Evolutionary conservation across 2,113 vertebrate genomes (phyloP).

Genomic region (Cryptotis parvus): DNA sequence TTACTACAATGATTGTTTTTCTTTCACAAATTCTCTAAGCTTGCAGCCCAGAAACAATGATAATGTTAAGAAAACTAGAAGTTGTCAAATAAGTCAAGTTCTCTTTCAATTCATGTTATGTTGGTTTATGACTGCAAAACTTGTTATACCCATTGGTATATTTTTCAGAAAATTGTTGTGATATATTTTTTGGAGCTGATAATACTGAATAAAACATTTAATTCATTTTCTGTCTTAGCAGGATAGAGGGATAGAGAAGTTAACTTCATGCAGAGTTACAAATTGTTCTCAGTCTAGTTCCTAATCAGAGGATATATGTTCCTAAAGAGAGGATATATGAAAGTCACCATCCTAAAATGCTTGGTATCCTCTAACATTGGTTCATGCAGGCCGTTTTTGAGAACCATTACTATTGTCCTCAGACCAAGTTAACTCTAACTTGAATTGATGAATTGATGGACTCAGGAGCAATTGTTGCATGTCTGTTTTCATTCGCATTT

Average conservation of each 20-base stretch:
- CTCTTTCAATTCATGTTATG: not conserved
- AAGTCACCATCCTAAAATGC: not conserved
- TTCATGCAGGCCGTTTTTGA: not conserved
- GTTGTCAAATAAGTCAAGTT: not conserved
- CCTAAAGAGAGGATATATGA: not conserved
- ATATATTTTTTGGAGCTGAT: not conserved
- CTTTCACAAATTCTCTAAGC: not conserved
- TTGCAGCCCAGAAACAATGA: not conserved
- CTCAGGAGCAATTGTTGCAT: too few species aligned
- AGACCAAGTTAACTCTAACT: not conserved
- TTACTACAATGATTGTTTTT: not conserved
- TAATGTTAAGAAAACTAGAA: not conserved
- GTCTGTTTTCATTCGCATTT: too few species aligned
- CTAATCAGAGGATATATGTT: not conserved
- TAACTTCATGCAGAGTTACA: rapidly evolving
- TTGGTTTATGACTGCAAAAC: not conserved
- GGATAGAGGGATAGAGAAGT: not conserved
- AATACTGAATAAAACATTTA: not conserved
- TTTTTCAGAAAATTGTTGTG: not conserved
- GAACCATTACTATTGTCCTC: not conserved
- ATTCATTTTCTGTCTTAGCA: not conserved
- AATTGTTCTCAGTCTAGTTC: not conserved
- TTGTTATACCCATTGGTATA: not conserved
- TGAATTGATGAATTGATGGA: too few species aligned
- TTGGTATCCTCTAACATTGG: rapidly evolving